A percentile compares a stretch with the other conserved stretches of the same genome.
Evolutionary conservation across 2,113 vertebrate genomes (phyloP).

Genomic region (Austrofundulus limnaeus): DNA sequence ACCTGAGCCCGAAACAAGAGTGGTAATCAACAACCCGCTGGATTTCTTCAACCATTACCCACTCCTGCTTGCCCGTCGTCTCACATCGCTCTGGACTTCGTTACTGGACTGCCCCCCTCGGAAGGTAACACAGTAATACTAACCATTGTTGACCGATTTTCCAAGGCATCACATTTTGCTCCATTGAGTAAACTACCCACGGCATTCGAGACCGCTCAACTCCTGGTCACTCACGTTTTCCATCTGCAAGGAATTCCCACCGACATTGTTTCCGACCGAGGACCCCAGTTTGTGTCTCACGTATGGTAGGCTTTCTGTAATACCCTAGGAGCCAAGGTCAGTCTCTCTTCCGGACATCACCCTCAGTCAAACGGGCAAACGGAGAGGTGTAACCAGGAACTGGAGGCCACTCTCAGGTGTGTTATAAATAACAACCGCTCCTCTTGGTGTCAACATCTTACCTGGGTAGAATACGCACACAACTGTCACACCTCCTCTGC

Average conservation of each 20-base stretch:
- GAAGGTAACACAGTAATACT: not conserved
- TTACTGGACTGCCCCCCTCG: not conserved
- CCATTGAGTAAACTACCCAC: not conserved
- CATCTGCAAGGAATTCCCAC: not conserved
- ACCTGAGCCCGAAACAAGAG: not conserved
- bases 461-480: not conserved
- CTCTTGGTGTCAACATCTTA: not conserved
- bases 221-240: not conserved
- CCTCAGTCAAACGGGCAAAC: not conserved
- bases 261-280: not conserved
- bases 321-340: not conserved
- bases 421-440: not conserved
- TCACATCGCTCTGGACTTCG: not conserved
- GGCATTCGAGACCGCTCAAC: not conserved
- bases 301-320: not conserved
- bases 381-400: not conserved
- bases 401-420: not conserved
- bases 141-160: not conserved
- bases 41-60: not conserved
- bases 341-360: not conserved
- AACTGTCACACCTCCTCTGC: not conserved
- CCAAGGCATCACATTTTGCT: not conserved
- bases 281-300: not conserved
- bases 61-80: not conserved
- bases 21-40: not conserved